Conservation (phyloP, 1,140 invertebrate species). For the Drosophila sturtevanti region DNA sequence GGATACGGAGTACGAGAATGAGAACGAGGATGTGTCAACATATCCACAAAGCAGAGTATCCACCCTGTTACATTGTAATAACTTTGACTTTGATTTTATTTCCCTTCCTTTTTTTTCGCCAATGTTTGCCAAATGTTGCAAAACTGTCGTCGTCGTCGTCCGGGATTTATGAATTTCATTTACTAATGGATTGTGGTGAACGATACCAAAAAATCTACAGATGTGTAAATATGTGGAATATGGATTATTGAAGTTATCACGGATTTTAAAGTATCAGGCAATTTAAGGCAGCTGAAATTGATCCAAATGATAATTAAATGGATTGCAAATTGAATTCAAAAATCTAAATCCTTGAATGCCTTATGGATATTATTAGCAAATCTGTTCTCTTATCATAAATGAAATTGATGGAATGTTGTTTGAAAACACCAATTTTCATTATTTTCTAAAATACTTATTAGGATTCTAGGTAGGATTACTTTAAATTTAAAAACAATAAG, state of each 20-base stretch:
- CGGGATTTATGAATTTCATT: conserved; percentile 77
- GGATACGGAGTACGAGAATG: conserved; percentile 25
- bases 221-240: conserved; percentile 64
- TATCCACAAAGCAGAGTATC: conserved; percentile 30
- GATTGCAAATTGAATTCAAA: not conserved
- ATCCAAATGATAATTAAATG: conserved; percentile 9
- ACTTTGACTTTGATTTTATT: conserved; percentile 70
- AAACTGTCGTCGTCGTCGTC: conserved; percentile 46
- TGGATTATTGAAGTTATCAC: conserved; percentile 57
- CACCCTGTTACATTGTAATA: conserved; percentile 61
- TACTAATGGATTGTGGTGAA: conserved; percentile 75
- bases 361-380: not conserved
- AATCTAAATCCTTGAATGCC: not conserved
- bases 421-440: too few species aligned
- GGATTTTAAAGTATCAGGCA: conserved; percentile 18
- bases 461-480: too few species aligned
- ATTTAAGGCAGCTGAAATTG: not conserved
- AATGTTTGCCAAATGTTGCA: conserved; percentile 73
- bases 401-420: too few species aligned
- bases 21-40: conserved; percentile 36
- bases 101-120: conserved; percentile 48
- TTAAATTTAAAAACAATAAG: too few species aligned
- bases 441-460: too few species aligned
- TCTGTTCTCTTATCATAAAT: too few species aligned
- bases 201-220: conserved; percentile 57